Conservation (phyloP, 2,888 invertebrate genomes). For the Nasonia oneida region DNA sequence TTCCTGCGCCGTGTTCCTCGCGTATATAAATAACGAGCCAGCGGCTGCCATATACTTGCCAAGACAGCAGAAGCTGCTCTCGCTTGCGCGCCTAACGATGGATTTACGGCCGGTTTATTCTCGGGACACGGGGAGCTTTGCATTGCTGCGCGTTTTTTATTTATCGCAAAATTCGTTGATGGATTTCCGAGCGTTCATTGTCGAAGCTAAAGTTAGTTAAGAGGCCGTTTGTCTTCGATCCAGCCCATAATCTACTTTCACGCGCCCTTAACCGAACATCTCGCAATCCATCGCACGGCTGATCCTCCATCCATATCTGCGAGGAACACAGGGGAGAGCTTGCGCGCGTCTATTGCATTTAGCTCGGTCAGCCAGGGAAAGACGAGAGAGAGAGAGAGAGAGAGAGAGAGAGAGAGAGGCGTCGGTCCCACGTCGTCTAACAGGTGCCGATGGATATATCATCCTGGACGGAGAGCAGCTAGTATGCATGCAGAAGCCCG, state of each 20-base stretch:
- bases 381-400: background rate
- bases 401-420: background rate
- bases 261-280: constrained; percentile 37
- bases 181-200: background rate
- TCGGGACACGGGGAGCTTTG: background rate
- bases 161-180: background rate
- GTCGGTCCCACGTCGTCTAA: constrained; percentile 68
- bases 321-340: background rate
- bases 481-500: constrained; percentile 29
- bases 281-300: constrained; percentile 11
- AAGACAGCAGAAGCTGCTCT: background rate
- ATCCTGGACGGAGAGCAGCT: constrained; percentile 61
- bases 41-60: background rate
- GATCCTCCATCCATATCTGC: constrained; percentile 12
- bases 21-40: background rate
- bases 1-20: background rate
- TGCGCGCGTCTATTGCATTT: constrained; percentile 18
- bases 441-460: constrained; percentile 75
- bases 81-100: background rate
- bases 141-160: background rate
- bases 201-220: no score
- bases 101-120: constrained; percentile 8
- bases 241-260: constrained; percentile 47
- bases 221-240: background rate
- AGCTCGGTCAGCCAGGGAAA: constrained; percentile 35